Conservation (phyloP, 2,888 invertebrate genomes). For the Blastobasis lacticolella region DNA sequence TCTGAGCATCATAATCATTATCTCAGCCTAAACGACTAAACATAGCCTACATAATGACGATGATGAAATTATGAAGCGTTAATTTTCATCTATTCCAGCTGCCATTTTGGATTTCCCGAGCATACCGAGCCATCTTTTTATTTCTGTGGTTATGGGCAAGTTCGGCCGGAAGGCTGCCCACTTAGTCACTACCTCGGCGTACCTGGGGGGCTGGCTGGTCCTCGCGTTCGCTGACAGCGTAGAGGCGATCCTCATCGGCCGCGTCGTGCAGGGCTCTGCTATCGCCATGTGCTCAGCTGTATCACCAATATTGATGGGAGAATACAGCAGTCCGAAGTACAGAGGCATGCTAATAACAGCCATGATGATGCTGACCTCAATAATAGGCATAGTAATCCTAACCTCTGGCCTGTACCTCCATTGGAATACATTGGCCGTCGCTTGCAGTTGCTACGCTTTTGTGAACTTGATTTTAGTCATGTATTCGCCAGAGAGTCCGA, state of each 20-base stretch:
- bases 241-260: conserved; percentile 30
- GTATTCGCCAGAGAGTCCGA: conserved; percentile 74
- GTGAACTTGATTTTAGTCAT: conserved; percentile 46
- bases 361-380: conserved; percentile 68
- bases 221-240: conserved; percentile 31
- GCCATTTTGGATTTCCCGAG: too few relatives aligned
- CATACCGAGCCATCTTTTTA: too few relatives aligned
- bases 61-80: too few relatives aligned
- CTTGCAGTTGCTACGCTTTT: conserved; percentile 53
- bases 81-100: too few relatives aligned
- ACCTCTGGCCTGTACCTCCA: conserved; percentile 69
- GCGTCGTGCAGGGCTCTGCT: conserved; percentile 48
- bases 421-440: conserved; percentile 68
- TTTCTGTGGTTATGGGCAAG: too few relatives aligned
- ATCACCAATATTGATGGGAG: conserved; percentile 62
- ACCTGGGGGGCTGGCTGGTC: neutral
- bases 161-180: too few relatives aligned
- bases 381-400: conserved; percentile 74
- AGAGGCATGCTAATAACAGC: conserved; percentile 73
- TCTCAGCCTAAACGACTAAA: too few relatives aligned
- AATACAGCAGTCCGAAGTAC: conserved; percentile 69
- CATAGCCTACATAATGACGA: too few relatives aligned
- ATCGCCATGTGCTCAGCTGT: conserved; percentile 61
- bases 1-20: too few relatives aligned
- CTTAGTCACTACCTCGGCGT: too few relatives aligned